Evolutionary conservation across 2,113 vertebrate genomes (phyloP).

Genomic region (Meles meles): DNA sequence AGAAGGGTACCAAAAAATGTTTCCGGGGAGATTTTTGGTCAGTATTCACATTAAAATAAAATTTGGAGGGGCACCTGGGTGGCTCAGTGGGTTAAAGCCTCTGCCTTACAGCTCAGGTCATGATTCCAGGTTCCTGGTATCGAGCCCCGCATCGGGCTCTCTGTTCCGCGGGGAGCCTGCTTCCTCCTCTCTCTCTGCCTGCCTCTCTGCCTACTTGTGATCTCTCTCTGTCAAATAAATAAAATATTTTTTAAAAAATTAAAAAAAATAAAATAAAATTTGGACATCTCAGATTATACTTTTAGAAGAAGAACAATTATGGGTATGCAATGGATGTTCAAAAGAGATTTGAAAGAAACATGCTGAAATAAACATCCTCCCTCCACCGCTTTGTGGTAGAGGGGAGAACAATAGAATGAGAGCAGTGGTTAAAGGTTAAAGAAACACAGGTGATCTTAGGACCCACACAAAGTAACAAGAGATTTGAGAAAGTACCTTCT

Average conservation of each 20-base stretch:
- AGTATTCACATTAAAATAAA: neutral
- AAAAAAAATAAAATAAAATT: neutral
- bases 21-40: neutral
- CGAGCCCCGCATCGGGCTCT: too few species aligned
- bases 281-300: neutral
- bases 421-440: neutral
- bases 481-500: neutral
- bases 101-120: too few species aligned
- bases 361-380: neutral
- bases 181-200: too few species aligned
- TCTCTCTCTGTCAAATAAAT: too few species aligned
- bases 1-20: neutral
- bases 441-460: neutral
- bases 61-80: neutral
- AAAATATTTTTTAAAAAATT: too few species aligned
- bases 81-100: too few species aligned
- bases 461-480: neutral
- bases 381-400: neutral
- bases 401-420: neutral
- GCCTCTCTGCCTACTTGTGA: too few species aligned
- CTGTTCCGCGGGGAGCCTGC: too few species aligned
- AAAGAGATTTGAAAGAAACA: neutral
- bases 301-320: neutral
- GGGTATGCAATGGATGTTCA: neutral
- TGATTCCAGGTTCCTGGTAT: too few species aligned